Evolutionary conservation across 1,140 invertebrate species (phyloP).

Genomic region (Drosophila fuyamai): DNA sequence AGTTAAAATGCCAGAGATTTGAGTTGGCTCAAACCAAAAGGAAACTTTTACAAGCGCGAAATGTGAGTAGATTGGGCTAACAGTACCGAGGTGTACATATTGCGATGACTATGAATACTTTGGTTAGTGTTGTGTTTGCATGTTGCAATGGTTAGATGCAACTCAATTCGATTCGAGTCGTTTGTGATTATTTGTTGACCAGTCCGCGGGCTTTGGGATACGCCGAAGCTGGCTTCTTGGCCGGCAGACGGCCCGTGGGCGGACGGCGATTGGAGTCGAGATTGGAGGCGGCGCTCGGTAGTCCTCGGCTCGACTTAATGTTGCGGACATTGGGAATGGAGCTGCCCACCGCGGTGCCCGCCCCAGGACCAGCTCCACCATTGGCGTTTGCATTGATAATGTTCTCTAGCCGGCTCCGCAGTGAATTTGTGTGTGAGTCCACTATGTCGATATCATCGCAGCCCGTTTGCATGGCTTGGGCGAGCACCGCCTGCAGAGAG

Average conservation of each 20-base stretch:
- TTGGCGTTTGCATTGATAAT: slow-evolving; percentile 80
- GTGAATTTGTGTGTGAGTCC: slow-evolving; percentile 73
- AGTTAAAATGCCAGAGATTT: slow-evolving; percentile 6
- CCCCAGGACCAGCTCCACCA: slow-evolving; percentile 14
- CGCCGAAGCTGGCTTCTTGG: slow-evolving; percentile 82
- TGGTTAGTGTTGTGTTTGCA: slow-evolving; percentile 67
- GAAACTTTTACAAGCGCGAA: slow-evolving; percentile 61
- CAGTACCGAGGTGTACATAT: slow-evolving; percentile 43
- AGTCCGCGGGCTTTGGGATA: slow-evolving; percentile 84
- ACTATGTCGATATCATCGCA: slow-evolving; percentile 89
- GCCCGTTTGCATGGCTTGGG: slow-evolving; percentile 90
- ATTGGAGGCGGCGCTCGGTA: slow-evolving; percentile 64
- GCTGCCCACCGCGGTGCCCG: slow-evolving; percentile 6
- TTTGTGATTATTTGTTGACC: slow-evolving; percentile 77
- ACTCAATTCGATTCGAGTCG: slow-evolving; percentile 29
- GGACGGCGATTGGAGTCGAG: slow-evolving; percentile 76
- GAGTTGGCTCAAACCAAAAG: slow-evolving; percentile 28
- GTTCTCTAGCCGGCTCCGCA: slow-evolving; percentile 79
- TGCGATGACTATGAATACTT: slow-evolving; percentile 72
- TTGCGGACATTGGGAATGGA: slow-evolving; percentile 41
- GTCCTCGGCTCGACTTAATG: slow-evolving; percentile 68
- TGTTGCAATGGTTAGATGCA: slow-evolving; percentile 33
- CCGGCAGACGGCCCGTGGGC: slow-evolving; percentile 64
- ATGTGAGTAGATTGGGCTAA: slow-evolving; percentile 70
- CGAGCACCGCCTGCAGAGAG: slow-evolving; percentile 90